Conservation (phyloP, 2,113 vertebrate genomes). For the Regulus satrapa region DNA sequence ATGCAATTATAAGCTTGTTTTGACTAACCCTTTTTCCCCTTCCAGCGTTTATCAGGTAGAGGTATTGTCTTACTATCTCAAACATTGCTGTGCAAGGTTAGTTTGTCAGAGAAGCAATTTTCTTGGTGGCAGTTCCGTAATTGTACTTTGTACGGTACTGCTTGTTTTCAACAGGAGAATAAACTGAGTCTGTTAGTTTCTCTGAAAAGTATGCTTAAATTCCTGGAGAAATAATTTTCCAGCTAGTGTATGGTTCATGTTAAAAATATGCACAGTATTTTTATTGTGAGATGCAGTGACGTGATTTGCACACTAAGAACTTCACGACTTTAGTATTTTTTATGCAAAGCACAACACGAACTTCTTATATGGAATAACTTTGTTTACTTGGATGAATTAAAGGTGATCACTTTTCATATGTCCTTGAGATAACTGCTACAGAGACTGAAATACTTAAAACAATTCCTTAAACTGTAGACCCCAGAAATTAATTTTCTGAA, state of each 20-base stretch:
- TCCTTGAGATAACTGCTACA: neutral
- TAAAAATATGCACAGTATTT: neutral
- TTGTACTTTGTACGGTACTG: neutral
- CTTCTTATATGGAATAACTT: neutral
- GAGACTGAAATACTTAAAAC: neutral
- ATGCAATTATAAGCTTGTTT: neutral
- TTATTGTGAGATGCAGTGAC: neutral
- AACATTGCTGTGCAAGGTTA: neutral
- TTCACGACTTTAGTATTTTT: neutral
- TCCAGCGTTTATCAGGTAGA: neutral
- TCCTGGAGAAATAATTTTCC: neutral
- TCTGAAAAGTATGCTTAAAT: neutral
- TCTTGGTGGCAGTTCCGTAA: neutral
- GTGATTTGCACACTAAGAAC: neutral
- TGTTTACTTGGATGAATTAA: neutral
- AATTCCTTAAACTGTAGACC: neutral
- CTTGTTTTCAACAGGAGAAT: neutral
- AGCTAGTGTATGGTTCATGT: neutral
- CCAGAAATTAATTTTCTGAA: too few species aligned
- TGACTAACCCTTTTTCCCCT: neutral
- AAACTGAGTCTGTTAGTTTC: neutral
- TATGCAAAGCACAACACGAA: neutral
- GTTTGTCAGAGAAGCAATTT: neutral
- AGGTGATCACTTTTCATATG: neutral
- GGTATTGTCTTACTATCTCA: neutral